Percentiles rank a stretch among this genome's conserved stretches.
These are phyloP conservation scores for Pseudomugil gertrudae DNA, from an alignment of 2,797 vertebrate species.

Conservation along the genomic window DNA sequence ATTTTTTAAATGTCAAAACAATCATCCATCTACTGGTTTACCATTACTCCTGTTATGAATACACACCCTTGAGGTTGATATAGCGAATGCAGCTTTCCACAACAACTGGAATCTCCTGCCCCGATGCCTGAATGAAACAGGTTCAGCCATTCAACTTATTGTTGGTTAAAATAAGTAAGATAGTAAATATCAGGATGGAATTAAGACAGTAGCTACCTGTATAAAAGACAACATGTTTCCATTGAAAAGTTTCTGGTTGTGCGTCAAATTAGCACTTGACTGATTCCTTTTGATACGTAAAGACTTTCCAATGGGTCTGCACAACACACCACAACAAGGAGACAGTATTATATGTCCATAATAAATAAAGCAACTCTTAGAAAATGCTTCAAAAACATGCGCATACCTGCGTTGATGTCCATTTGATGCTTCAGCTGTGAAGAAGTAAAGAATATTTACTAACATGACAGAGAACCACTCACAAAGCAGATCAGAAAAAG, in stretches of 20 bases:
- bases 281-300: constrained; percentile 72
- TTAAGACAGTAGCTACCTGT: constrained; percentile 72
- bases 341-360: not conserved
- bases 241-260: constrained; percentile 86
- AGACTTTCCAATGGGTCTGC: constrained; percentile 70
- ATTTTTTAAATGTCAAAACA: no score
- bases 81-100: constrained; percentile 90
- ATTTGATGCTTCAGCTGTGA: constrained; percentile 65
- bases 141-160: not conserved
- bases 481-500: constrained; percentile 10
- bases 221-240: constrained; percentile 88
- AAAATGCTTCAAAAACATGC: not conserved
- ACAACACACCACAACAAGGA: constrained; percentile 13
- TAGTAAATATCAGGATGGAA: not conserved
- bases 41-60: not conserved
- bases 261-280: constrained; percentile 70
- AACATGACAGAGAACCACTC: not conserved
- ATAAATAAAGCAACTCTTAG: not conserved
- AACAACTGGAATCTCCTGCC: constrained; percentile 86
- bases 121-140: constrained; percentile 80
- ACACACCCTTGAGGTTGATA: constrained; percentile 89
- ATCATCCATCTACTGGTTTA: not conserved
- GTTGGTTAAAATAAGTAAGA: not conserved
- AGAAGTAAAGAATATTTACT: constrained; percentile 5
- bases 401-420: constrained; percentile 57